These are phyloP conservation scores for Caenorhabditis sp. DNA, from an alignment of 2,888 invertebrate genomes.

Conservation along the genomic window DNA sequence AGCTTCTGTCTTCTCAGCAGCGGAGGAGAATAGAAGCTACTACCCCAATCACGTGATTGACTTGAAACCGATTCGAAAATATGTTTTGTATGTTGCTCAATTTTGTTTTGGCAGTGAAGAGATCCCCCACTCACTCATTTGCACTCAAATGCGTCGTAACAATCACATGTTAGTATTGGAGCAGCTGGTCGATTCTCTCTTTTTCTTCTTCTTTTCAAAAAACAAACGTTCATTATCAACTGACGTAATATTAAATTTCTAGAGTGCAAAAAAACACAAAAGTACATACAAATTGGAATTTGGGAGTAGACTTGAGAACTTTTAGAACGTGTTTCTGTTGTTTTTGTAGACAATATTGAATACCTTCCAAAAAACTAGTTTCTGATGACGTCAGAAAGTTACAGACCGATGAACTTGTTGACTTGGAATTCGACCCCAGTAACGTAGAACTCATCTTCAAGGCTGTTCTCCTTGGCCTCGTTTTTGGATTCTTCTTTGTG, in stretches of 20 bases:
- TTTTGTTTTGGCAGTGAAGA: background rate
- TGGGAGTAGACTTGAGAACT: too few relatives aligned
- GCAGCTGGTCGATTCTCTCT: background rate
- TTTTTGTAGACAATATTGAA: too few relatives aligned
- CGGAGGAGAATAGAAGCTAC: too few relatives aligned
- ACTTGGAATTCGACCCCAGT: slow-evolving; percentile 71
- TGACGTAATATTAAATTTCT: background rate
- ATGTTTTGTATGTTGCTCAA: too few relatives aligned
- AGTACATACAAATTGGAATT: too few relatives aligned
- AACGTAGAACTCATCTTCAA: slow-evolving; percentile 69
- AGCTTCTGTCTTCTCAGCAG: too few relatives aligned
- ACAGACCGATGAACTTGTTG: slow-evolving; percentile 67
- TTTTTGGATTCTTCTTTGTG: slow-evolving; percentile 57
- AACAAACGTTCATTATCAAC: background rate
- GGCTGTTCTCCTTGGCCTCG: slow-evolving; percentile 46
- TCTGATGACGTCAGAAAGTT: slow-evolving; percentile 15
- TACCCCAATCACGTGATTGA: too few relatives aligned
- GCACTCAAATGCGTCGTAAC: background rate
- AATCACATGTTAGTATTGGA: background rate
- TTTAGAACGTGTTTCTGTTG: too few relatives aligned
- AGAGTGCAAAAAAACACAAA: background rate
- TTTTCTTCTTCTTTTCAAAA: too few relatives aligned
- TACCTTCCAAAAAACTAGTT: slow-evolving; percentile 8
- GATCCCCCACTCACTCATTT: background rate
- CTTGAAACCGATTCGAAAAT: too few relatives aligned